Base-by-base conservation (phyloP, 2,113 vertebrate species). In the Etheostoma spectabile region DNA sequence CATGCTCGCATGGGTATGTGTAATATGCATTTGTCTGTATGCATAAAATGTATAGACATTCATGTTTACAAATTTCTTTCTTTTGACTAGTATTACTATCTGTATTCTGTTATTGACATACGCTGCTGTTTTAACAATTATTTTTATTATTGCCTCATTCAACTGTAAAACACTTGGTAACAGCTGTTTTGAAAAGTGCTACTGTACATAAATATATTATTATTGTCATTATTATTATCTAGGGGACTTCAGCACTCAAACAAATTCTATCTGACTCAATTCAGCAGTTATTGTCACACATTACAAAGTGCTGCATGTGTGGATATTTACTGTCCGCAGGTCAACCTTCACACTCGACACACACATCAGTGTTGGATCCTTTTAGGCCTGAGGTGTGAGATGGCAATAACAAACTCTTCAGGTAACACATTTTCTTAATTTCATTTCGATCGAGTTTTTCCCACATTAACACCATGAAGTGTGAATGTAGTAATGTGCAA, bases 321-420 rank as follows among this genome's bases (percentile, higher is more conserved):
- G 84, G 74, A 79, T 74, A 75, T 84, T 83, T 73, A 73, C 77
- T 75, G 71, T 80, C 81, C 71, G 80, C 82, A 68, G 82, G 80
- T 86, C 82, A 88, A 70, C 79, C 67, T 77, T 76, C 64, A 74
- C 78, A 82, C 52, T 80, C 42, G 1, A 45, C 68, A 78, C 73
- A 74, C 74, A 74, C 74, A 81, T 84, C 51, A 74, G 33, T 35
- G 64, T 33, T 73, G 55, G 59, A 16, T 82, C 73, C 38, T 69
- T 79, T 80, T 27, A 73, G 55, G 46, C 45, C 18, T 18, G 27
- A 27, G 27, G 15, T 56, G n/a, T 27, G 12, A 80, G 46, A 51
- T 67, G 57, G 53, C 59, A 76, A 48, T 71, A 35, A 79, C 22
- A 24, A 55, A 45, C 46, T 65, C 38, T 24, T 71, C 46, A 0